A percentile compares a stretch with the other conserved stretches of the same genome.
These are phyloP conservation scores for Trisateles emortualis DNA, from an alignment of 2,888 invertebrate genomes.

Conservation along the genomic window DNA sequence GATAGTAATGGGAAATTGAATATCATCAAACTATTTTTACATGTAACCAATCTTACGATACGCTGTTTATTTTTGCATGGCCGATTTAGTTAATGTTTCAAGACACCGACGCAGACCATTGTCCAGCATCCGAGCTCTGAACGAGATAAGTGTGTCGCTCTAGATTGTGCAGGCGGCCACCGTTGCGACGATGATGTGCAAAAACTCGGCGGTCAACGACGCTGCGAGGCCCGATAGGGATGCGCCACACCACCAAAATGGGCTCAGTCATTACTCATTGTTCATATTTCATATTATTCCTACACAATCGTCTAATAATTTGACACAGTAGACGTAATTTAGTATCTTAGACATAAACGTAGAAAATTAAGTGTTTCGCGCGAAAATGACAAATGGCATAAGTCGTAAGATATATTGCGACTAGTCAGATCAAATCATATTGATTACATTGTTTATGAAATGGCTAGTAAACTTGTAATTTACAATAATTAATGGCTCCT, in stretches of 20 bases:
- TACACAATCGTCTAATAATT: slow-evolving; percentile 18
- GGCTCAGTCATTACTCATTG: slow-evolving; percentile 45
- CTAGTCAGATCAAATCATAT: not conserved
- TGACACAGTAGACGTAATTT: not conserved
- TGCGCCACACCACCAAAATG: slow-evolving; percentile 58
- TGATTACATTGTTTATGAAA: not conserved
- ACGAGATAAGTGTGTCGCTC: slow-evolving; percentile 66
- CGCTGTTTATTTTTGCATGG: slow-evolving; percentile 24
- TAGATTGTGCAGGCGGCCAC: slow-evolving; percentile 68
- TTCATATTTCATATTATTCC: slow-evolving; percentile 35
- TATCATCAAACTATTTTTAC: not conserved
- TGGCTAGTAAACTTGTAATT: not conserved
- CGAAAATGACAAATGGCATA: not conserved
- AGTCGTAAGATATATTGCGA: not conserved
- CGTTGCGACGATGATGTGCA: slow-evolving; percentile 66
- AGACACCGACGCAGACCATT: slow-evolving; percentile 46
- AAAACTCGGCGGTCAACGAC: slow-evolving; percentile 79
- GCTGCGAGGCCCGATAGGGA: slow-evolving; percentile 77
- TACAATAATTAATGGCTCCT: not conserved
- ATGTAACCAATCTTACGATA: not conserved
- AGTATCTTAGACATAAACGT: not conserved
- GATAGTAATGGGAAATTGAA: slow-evolving; percentile 10
- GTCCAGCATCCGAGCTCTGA: slow-evolving; percentile 53
- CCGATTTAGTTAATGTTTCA: slow-evolving; percentile 39
- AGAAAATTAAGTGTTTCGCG: not conserved